A percentile compares a stretch with the other conserved stretches of the same genome.
phyloP scores from a whole-genome alignment of 2,888 invertebrate species.

The Drosophila basisetae region DNA sequence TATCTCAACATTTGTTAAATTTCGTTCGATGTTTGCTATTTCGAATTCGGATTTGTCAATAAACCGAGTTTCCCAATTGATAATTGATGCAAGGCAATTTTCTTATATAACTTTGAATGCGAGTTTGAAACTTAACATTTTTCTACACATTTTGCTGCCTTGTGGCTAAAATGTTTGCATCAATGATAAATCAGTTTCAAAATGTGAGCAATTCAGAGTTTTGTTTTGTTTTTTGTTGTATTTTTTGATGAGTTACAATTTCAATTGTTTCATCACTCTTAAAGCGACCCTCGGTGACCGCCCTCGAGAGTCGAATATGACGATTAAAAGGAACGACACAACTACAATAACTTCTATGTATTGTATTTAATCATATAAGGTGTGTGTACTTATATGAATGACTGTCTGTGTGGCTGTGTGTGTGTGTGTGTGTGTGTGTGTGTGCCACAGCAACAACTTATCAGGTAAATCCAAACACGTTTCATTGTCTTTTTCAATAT shows the following conservation, averaged over 20 bases:
- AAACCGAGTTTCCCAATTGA: background rate
- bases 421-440: constrained; percentile 46
- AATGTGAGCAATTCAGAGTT: background rate
- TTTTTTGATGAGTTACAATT: background rate
- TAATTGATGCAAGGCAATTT: background rate
- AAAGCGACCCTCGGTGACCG: constrained; percentile 43
- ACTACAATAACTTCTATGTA: constrained; percentile 61
- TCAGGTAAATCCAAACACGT: constrained; percentile 75
- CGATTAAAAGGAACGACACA: constrained; percentile 62
- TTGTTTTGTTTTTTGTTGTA: background rate
- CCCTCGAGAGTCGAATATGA: constrained; percentile 56
- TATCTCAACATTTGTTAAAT: background rate
- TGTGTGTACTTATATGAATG: constrained; percentile 66
- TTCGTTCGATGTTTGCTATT: background rate
- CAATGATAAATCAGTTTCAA: background rate
- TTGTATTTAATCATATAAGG: constrained; percentile 78
- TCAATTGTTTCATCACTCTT: constrained; percentile 20
- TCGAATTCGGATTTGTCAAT: background rate
- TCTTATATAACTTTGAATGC: background rate
- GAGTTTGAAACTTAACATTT: background rate
- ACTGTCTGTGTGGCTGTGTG: constrained; percentile 5
- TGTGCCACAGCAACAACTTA: constrained; percentile 60
- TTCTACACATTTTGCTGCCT: background rate
- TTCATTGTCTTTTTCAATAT: constrained; percentile 80
- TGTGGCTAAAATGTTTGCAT: background rate